phyloP scores from a whole-genome alignment of 2,797 vertebrate species.

The Anableps anableps region DNA sequence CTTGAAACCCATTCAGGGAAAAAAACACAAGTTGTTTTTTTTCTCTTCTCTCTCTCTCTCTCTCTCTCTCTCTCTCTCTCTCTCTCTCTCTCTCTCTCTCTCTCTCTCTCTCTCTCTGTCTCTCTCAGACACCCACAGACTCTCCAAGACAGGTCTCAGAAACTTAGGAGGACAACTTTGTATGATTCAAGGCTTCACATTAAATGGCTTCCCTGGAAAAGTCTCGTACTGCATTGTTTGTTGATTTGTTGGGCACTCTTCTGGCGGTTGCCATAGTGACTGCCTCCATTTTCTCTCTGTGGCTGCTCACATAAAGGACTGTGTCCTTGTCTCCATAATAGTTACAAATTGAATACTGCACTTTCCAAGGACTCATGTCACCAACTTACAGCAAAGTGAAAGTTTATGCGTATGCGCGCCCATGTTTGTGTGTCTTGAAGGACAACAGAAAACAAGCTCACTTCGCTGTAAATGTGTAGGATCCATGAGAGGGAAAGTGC shows the following conservation, averaged over 20 bases:
- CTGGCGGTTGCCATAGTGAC: conserved; percentile 80
- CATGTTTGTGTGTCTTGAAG: conserved; percentile 31
- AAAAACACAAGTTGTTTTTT: conserved; percentile 56
- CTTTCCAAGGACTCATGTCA: conserved; percentile 81
- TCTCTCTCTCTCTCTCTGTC: too few relatives aligned
- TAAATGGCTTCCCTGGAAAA: conserved; percentile 75
- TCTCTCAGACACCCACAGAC: conserved; percentile 65
- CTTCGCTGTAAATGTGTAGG: conserved; percentile 39
- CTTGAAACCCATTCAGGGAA: conserved; percentile 73
- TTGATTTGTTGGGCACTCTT: conserved; percentile 80
- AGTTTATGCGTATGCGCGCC: conserved; percentile 43
- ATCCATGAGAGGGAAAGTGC: conserved; percentile 34
- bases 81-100: too few relatives aligned
- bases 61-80: too few relatives aligned
- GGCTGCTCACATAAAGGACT: conserved; percentile 80
- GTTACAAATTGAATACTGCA: conserved; percentile 85
- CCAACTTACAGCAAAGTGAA: conserved; percentile 75
- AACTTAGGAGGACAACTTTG: conserved; percentile 77
- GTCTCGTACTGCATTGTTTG: conserved; percentile 78
- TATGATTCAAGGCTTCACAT: conserved; percentile 76
- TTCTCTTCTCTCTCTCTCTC: too few relatives aligned
- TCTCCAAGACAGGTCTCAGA: conserved; percentile 68
- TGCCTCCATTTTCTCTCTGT: conserved; percentile 82
- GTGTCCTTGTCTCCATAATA: conserved; percentile 82
- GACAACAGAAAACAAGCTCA: conserved; percentile 43